phyloP scores from a whole-genome alignment of 2,888 invertebrate genomes.

The Allophyes oxyacanthae region DNA sequence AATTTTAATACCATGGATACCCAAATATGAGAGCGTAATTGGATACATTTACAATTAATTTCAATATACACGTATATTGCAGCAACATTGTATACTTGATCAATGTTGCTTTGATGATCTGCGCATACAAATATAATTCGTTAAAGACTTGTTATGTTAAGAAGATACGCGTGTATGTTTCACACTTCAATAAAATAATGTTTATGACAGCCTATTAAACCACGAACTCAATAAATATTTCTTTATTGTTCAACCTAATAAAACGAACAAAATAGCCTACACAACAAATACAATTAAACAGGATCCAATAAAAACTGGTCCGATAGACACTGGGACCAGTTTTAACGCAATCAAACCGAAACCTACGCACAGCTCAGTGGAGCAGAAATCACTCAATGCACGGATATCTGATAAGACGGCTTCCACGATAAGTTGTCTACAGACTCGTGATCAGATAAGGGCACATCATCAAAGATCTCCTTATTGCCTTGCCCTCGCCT shows the following conservation, averaged over 20 bases:
- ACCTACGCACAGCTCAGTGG: constrained; percentile 66
- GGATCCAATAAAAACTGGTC: constrained; percentile 45
- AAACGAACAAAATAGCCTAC: constrained; percentile 34
- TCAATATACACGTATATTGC: constrained; percentile 8
- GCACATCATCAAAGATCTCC: constrained; percentile 52
- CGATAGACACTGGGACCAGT: constrained; percentile 46
- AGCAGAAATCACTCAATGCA: constrained; percentile 67
- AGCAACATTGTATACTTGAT: constrained; percentile 19
- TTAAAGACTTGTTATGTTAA: no score
- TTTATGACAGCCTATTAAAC: not conserved
- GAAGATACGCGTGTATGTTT: not conserved
- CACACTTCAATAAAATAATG: constrained; percentile 18
- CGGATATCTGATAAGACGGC: constrained; percentile 69
- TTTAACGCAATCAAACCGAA: constrained; percentile 71
- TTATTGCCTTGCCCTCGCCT: constrained; percentile 56
- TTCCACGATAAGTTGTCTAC: constrained; percentile 70
- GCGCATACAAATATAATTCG: no score
- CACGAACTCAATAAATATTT: not conserved
- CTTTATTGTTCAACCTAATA: constrained; percentile 18
- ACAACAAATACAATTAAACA: constrained; percentile 45
- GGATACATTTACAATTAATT: constrained; percentile 2
- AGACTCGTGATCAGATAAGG: constrained; percentile 71
- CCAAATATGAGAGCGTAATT: constrained; percentile 10
- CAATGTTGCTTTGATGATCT: no score
- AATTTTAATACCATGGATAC: not conserved